Conservation (phyloP, 1,140 invertebrate species). For the Cepaea nemoralis region DNA sequence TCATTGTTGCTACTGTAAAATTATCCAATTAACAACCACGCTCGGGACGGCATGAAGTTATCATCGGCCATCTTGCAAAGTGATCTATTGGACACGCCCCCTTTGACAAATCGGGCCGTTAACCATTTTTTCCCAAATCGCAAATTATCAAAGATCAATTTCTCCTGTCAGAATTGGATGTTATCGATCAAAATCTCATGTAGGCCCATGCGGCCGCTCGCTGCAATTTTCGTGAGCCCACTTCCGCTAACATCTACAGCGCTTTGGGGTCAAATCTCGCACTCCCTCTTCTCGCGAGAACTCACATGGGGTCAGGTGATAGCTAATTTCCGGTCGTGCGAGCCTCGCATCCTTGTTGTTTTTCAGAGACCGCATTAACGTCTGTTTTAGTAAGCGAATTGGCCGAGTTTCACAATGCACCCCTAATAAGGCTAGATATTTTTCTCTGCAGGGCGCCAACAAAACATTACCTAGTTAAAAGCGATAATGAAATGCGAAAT, state of each 20-base stretch:
- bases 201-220: slow-evolving; percentile 7
- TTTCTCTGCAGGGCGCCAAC: background rate
- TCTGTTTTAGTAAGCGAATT: slow-evolving; percentile 23
- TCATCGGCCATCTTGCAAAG: background rate
- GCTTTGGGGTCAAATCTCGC: slow-evolving; percentile 37
- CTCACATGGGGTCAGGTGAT: slow-evolving; percentile 40
- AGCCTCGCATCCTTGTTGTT: slow-evolving; percentile 14
- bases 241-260: slow-evolving; percentile 37
- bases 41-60: background rate
- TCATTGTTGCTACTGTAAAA: background rate
- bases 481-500: slow-evolving; percentile 13
- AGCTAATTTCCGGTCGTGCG: slow-evolving; percentile 40
- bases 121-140: background rate
- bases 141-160: slow-evolving; percentile 7
- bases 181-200: slow-evolving; percentile 3
- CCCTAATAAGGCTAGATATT: slow-evolving; percentile 20
- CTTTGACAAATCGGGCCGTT: slow-evolving; percentile 34
- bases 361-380: slow-evolving; percentile 10
- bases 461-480: background rate
- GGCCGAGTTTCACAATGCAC: background rate
- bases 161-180: background rate
- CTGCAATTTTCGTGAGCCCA: slow-evolving; percentile 38
- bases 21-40: background rate
- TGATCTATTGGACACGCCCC: slow-evolving; percentile 22
- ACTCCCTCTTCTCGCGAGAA: slow-evolving; percentile 35